phyloP scores from a whole-genome alignment of 2,888 invertebrate genomes.

The Torymus tubicola region DNA sequence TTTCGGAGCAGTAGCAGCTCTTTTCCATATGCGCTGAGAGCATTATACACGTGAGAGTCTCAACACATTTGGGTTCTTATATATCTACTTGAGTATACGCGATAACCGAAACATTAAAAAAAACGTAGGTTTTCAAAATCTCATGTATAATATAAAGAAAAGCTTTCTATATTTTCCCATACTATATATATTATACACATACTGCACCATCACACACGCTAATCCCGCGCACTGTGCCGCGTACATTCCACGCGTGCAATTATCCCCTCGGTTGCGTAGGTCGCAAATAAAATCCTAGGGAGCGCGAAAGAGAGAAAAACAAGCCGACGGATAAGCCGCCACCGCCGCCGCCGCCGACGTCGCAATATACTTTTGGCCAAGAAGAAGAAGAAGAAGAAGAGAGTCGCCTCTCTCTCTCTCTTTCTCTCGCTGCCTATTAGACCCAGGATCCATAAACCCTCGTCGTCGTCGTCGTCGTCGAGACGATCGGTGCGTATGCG shows the following conservation, averaged over 20 bases:
- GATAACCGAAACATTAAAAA: too few species aligned
- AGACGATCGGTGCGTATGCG: constrained; percentile 10
- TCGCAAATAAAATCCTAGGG: not conserved
- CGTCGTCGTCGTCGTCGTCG: too few species aligned
- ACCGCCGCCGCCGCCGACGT: not conserved
- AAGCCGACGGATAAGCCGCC: too few species aligned
- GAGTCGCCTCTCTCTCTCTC: not conserved
- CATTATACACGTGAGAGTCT: too few species aligned
- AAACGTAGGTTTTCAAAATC: too few species aligned
- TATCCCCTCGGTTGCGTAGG: not conserved
- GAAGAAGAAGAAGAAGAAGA: not conserved
- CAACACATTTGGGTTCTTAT: too few species aligned
- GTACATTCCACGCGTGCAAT: not conserved
- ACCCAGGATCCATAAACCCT: constrained; percentile 22
- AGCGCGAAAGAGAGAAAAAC: not conserved
- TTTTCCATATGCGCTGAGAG: too few species aligned
- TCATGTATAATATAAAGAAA: too few species aligned
- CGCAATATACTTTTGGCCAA: not conserved
- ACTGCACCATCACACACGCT: not conserved
- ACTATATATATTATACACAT: too few species aligned
- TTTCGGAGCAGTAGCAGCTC: too few species aligned
- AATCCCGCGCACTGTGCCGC: not conserved
- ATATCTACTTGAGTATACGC: too few species aligned
- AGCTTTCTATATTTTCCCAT: too few species aligned
- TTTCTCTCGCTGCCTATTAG: constrained; percentile 2